Evolutionary conservation across 2,888 invertebrate genomes (phyloP).

Genomic region (Amphimallon solstitiale): DNA sequence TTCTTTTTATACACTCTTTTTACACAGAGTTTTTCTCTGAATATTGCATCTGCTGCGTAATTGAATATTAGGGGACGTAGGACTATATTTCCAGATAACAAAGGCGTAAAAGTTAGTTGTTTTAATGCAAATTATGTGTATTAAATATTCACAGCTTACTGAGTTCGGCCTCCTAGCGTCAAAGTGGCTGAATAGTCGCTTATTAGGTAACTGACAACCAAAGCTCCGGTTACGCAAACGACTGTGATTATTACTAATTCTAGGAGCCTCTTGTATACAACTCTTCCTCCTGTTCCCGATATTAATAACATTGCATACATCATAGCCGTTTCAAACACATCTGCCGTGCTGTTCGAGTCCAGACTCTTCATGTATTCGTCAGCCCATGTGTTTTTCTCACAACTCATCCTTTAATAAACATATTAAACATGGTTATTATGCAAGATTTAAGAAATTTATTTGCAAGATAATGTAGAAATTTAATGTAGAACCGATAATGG

Average conservation of each 20-base stretch:
- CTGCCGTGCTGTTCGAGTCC: conserved; percentile 1
- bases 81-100: neutral
- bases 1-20: too few relatives aligned
- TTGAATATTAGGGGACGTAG: too few relatives aligned
- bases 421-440: too few relatives aligned
- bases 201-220: conserved; percentile 49
- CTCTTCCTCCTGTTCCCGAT: conserved; percentile 46
- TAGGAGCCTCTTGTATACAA: conserved; percentile 38
- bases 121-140: neutral
- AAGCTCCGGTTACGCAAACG: conserved; percentile 44
- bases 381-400: conserved; percentile 36
- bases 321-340: conserved; percentile 39
- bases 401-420: too few relatives aligned
- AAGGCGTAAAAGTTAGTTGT: neutral
- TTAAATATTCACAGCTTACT: conserved; percentile 33
- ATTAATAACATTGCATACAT: conserved; percentile 46
- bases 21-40: too few relatives aligned
- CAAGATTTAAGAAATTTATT: too few relatives aligned
- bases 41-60: too few relatives aligned
- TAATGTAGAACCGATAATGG: too few relatives aligned
- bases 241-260: conserved; percentile 41
- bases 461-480: too few relatives aligned
- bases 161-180: conserved; percentile 44
- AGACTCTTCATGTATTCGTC: conserved; percentile 29
- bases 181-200: conserved; percentile 51